Conservation (phyloP, 2,797 vertebrate genomes). For the Pseudochromis fuscus region DNA sequence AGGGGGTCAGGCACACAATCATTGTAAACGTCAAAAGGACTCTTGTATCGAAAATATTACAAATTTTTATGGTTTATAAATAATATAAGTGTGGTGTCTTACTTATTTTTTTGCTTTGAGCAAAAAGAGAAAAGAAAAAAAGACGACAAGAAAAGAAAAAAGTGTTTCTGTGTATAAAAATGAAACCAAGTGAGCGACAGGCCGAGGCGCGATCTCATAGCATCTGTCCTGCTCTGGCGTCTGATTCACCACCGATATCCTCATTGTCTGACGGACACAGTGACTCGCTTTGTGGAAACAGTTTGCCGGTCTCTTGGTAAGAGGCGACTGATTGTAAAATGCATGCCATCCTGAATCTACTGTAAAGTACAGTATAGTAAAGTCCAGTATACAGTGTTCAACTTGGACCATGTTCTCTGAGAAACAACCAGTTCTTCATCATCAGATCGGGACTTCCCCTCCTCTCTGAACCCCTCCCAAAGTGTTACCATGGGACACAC, state of each 20-base stretch:
- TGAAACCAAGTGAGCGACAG: conserved; percentile 70
- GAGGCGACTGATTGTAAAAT: conserved; percentile 85
- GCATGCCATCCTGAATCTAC: conserved; percentile 84
- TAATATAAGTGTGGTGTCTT: conserved; percentile 94
- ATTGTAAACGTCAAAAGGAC: conserved; percentile 86
- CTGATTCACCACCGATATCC: conserved; percentile 71
- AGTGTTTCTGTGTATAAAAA: conserved; percentile 77
- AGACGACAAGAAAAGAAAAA: conserved; percentile 66
- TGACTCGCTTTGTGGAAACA: conserved; percentile 77
- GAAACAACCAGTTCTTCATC: conserved; percentile 70
- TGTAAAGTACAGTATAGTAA: conserved; percentile 72
- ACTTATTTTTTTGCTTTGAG: conserved; percentile 88
- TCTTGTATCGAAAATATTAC: conserved; percentile 86
- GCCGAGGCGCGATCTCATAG: conserved; percentile 65
- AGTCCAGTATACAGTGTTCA: conserved; percentile 74
- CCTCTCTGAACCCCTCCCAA: conserved; percentile 54
- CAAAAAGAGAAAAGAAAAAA: conserved; percentile 83
- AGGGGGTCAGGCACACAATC: conserved; percentile 85
- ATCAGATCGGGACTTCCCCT: conserved; percentile 59
- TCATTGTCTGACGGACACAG: conserved; percentile 75
- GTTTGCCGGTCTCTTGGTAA: conserved; percentile 78
- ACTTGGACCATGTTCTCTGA: conserved; percentile 72
- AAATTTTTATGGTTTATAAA: conserved; percentile 95
- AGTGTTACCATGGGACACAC: conserved; percentile 38
- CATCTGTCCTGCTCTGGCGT: conserved; percentile 70